Percentiles rank a stretch among this genome's conserved stretches.
Conservation (phyloP, 2,797 vertebrate species). For the Gymnopithys bicolor region DNA sequence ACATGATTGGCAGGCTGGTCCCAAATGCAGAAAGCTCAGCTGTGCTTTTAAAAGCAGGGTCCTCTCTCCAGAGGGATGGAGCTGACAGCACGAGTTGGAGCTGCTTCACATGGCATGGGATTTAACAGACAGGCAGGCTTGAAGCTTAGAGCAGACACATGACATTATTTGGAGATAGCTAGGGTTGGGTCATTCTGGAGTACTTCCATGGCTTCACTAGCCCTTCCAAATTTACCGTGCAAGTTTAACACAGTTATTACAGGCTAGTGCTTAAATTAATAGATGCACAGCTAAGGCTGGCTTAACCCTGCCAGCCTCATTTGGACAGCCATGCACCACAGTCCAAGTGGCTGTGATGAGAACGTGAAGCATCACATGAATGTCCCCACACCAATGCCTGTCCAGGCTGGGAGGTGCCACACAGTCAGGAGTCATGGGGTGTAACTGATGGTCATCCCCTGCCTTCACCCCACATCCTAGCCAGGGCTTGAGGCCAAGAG, state of each 20-base stretch:
- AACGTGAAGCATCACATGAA: neutral
- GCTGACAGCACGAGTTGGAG: neutral
- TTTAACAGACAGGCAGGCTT: neutral
- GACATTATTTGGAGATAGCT: neutral
- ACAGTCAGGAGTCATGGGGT: accelerated
- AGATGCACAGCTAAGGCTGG: neutral
- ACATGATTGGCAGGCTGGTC: neutral
- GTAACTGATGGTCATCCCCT: accelerated
- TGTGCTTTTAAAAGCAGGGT: conserved; percentile 13
- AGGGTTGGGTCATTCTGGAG: neutral
- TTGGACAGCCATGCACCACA: neutral
- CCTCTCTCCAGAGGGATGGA: neutral
- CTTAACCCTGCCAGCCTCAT: neutral
- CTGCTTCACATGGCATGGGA: neutral
- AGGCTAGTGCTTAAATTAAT: neutral
- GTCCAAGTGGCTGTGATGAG: accelerated
- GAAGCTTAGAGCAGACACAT: neutral
- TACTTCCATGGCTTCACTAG: neutral
- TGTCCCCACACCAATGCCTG: neutral
- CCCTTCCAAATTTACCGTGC: conserved; percentile 1
- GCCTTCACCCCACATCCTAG: neutral
- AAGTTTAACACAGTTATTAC: neutral
- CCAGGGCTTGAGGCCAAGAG: neutral
- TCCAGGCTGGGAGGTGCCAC: neutral
- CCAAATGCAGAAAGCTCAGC: neutral